A percentile compares a stretch with the other conserved stretches of the same genome.
Conservation (phyloP, 2,888 invertebrate species). For the Dicranocentrus wangi region DNA sequence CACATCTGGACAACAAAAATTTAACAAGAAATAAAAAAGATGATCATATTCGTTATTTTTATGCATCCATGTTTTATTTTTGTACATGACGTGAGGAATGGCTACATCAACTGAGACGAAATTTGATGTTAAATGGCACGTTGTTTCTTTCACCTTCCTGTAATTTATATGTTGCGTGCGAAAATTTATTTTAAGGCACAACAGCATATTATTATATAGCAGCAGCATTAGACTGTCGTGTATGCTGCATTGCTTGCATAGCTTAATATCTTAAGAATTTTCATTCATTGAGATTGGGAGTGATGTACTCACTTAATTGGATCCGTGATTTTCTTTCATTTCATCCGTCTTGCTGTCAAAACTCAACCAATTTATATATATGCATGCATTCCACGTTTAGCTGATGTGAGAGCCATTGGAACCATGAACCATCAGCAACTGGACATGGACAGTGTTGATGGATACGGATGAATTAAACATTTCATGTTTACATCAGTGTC, state of each 20-base stretch:
- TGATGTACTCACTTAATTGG: not conserved
- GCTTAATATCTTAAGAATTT: not conserved
- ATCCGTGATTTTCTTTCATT: not conserved
- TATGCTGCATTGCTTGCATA: not conserved
- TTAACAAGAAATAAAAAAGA: slow-evolving; percentile 15
- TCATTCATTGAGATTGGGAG: not conserved
- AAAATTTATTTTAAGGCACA: not conserved
- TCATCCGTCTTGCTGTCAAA: not conserved
- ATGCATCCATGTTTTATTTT: slow-evolving; percentile 32
- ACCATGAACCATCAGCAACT: not conserved
- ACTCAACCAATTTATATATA: too few species aligned
- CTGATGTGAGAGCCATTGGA: not conserved
- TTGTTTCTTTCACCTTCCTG: too few species aligned
- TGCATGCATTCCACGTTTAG: too few species aligned
- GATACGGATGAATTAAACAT: slow-evolving; percentile 12
- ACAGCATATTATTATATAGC: not conserved
- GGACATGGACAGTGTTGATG: slow-evolving; percentile 5
- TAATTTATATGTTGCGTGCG: too few species aligned
- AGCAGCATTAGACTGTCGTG: not conserved
- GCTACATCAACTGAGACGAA: not conserved
- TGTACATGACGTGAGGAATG: slow-evolving; percentile 11
- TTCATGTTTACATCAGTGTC: not conserved
- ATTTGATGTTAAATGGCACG: not conserved
- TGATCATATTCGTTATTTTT: slow-evolving; percentile 15
- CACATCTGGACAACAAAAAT: slow-evolving; percentile 12